These are phyloP conservation scores for Aspidiotus rigidus DNA, from an alignment of 2,888 invertebrate genomes.

Conservation along the genomic window DNA sequence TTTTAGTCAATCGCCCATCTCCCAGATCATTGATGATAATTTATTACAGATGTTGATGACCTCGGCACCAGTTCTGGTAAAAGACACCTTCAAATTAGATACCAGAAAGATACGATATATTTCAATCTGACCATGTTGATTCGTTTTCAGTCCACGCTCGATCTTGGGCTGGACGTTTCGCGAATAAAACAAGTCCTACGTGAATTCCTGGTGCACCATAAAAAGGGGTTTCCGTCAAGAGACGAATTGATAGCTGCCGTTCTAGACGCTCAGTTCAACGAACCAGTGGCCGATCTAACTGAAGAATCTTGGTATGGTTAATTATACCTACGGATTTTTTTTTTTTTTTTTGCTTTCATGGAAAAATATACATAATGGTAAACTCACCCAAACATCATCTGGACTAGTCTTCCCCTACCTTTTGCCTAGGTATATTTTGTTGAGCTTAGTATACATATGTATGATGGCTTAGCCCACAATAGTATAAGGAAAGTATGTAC, in stretches of 20 bases:
- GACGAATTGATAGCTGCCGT: slow-evolving; percentile 51
- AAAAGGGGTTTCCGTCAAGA: slow-evolving; percentile 53
- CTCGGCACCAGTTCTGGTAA: slow-evolving; percentile 22
- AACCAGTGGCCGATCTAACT: slow-evolving; percentile 45
- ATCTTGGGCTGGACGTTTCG: slow-evolving; percentile 53
- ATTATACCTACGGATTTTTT: no score
- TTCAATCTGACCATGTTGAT: no score
- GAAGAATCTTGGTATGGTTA: slow-evolving; percentile 35
- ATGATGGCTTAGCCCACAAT: no score
- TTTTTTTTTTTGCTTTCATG: no score
- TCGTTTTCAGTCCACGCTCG: slow-evolving; percentile 47
- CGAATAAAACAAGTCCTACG: slow-evolving; percentile 52
- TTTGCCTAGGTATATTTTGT: no score
- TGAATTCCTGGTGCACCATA: slow-evolving; percentile 50
- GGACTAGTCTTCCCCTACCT: no score
- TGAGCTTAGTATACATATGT: no score
- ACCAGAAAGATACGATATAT: no score
- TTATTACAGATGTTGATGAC: slow-evolving; percentile 20
- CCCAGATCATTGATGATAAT: slow-evolving; percentile 20
- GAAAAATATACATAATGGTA: no score
- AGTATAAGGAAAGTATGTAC: no score
- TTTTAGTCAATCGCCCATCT: background rate
- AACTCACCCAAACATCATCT: no score
- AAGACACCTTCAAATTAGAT: no score
- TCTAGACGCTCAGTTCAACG: slow-evolving; percentile 56